phyloP scores from a whole-genome alignment of 2,888 invertebrate genomes.

The Lacanobia wlatinum region DNA sequence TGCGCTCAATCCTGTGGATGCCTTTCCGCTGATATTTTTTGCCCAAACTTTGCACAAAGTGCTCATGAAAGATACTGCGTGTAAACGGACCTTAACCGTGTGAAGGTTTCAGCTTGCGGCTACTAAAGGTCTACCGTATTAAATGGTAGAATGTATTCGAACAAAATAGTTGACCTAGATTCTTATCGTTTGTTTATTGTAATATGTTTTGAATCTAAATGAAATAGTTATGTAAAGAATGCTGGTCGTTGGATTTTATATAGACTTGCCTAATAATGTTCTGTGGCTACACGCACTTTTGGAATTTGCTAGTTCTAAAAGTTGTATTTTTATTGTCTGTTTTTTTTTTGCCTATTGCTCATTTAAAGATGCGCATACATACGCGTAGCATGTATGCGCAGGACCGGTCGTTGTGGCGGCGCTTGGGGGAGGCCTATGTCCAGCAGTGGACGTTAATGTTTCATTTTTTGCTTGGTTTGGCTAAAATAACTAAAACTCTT shows the following conservation, averaged over 20 bases:
- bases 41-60: neutral
- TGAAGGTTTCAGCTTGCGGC: conserved; percentile 1
- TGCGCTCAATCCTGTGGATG: neutral
- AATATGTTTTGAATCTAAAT: conserved; percentile 52
- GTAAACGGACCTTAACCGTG: conserved; percentile 1
- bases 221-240: conserved; percentile 41
- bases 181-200: conserved; percentile 64
- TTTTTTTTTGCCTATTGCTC: neutral
- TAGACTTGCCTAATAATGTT: conserved; percentile 1
- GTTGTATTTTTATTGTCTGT: neutral
- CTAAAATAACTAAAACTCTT: neutral
- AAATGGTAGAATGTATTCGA: conserved; percentile 43
- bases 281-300: neutral
- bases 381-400: too few relatives aligned
- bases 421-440: too few relatives aligned
- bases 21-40: neutral
- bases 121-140: conserved; percentile 38
- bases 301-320: neutral
- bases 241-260: conserved; percentile 8
- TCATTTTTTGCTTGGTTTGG: neutral
- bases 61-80: neutral
- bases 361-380: too few relatives aligned
- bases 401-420: too few relatives aligned
- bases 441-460: too few relatives aligned
- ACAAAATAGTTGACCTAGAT: conserved; percentile 71